Conservation (phyloP, 1,140 invertebrate genomes). For the Drosophila pachea region DNA sequence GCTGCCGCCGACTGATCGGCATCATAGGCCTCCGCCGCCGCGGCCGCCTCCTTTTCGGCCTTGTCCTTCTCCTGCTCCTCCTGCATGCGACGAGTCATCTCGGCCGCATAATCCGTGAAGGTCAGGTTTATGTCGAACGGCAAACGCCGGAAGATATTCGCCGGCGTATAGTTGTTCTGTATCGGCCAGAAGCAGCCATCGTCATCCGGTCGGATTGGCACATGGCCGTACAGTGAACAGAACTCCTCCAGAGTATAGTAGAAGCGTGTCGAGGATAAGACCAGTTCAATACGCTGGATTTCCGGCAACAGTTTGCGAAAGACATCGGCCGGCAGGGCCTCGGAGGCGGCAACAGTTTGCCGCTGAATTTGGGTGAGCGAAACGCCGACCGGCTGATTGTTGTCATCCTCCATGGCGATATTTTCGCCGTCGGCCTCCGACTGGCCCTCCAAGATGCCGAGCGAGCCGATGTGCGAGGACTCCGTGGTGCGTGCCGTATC, state of each 20-base stretch:
- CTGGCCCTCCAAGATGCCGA: too few relatives aligned
- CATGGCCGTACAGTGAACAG: constrained; percentile 34
- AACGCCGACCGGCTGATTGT: neutral
- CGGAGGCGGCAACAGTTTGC: neutral
- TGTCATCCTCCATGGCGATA: neutral
- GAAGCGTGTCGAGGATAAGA: constrained; percentile 57
- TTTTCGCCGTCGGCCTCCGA: neutral
- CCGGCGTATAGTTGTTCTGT: constrained; percentile 59
- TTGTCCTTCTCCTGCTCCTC: constrained; percentile 21
- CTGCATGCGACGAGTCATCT: constrained; percentile 25
- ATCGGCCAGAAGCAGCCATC: constrained; percentile 65
- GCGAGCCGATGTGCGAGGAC: neutral
- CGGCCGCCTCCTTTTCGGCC: constrained; percentile 24
- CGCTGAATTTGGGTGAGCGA: neutral
- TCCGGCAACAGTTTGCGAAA: constrained; percentile 62
- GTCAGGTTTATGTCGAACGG: constrained; percentile 68
- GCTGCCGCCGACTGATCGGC: neutral
- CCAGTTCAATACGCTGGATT: constrained; percentile 71
- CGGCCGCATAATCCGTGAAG: constrained; percentile 55
- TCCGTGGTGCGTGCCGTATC: neutral
- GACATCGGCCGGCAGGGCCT: constrained; percentile 24
- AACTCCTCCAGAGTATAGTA: constrained; percentile 57
- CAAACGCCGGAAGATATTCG: constrained; percentile 60
- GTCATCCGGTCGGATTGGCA: constrained; percentile 52
- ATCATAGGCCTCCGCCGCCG: neutral